Conservation (phyloP, 2,113 vertebrate species). For the Bucco capensis region DNA sequence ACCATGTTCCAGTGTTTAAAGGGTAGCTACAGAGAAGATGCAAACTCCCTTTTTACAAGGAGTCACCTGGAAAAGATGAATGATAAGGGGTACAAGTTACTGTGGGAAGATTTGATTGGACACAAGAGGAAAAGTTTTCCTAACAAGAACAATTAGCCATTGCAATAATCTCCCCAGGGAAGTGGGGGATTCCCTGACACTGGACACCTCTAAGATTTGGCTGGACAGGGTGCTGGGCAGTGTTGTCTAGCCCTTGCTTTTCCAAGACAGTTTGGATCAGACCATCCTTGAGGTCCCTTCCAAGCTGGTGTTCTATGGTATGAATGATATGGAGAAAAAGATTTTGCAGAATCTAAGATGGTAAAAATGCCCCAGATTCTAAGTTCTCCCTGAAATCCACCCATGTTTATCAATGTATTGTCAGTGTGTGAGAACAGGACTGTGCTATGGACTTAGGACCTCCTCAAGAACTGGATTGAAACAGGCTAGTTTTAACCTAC, state of each 20-base stretch:
- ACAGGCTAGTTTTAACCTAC: neutral
- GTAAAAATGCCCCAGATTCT: neutral
- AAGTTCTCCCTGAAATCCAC: neutral
- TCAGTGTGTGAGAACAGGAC: neutral
- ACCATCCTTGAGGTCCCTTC: neutral
- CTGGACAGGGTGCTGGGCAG: neutral
- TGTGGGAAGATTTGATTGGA: neutral
- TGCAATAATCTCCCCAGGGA: neutral
- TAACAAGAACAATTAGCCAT: neutral
- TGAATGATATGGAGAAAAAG: neutral
- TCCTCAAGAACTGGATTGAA: neutral
- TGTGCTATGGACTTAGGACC: neutral
- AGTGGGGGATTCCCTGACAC: neutral
- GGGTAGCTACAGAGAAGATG: neutral
- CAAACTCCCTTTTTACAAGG: neutral
- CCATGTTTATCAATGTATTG: neutral
- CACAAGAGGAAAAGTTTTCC: neutral
- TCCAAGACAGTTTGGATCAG: neutral
- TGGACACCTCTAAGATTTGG: neutral
- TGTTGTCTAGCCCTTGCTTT: neutral
- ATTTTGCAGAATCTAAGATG: neutral
- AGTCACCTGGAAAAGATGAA: neutral
- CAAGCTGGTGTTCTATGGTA: neutral
- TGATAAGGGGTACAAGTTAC: neutral
- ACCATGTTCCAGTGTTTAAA: neutral